phyloP scores from a whole-genome alignment of 2,113 vertebrate genomes.

The Spheniscus mendiculus region DNA sequence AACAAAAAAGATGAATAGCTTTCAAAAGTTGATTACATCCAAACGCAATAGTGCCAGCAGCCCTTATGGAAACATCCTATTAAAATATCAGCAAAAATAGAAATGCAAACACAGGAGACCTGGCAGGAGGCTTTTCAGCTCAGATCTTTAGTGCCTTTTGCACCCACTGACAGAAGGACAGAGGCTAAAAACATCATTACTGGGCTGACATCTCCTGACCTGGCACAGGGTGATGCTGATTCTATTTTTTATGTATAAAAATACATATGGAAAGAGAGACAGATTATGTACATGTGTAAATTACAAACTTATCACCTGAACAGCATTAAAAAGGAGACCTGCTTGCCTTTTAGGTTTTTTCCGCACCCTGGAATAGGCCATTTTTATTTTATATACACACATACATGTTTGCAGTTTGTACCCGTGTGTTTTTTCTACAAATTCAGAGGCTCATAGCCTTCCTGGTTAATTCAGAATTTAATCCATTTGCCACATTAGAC shows the following conservation, averaged over 20 bases:
- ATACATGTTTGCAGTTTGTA: slow-evolving; percentile 13
- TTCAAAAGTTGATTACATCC: slow-evolving; percentile 19
- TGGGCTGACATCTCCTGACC: not conserved
- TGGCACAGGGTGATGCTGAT: not conserved
- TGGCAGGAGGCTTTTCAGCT: not conserved
- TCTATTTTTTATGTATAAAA: not conserved
- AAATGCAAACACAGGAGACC: not conserved
- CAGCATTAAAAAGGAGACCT: not conserved
- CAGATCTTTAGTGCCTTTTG: not conserved
- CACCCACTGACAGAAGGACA: not conserved
- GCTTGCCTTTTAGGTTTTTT: not conserved
- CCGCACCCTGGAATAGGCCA: not conserved
- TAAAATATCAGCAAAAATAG: slow-evolving; percentile 29
- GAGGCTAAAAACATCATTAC: not conserved
- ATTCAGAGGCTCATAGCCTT: not conserved
- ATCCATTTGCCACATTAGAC: not conserved
- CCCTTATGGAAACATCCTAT: slow-evolving; percentile 5
- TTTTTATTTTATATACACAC: slow-evolving; percentile 38
- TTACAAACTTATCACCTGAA: not conserved
- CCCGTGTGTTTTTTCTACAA: not conserved
- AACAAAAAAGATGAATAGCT: not conserved
- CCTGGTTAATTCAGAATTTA: not conserved
- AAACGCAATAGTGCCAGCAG: not conserved
- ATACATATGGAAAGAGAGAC: not conserved
- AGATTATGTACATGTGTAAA: not conserved